Evolutionary conservation across 2,888 invertebrate species (phyloP).

Genomic region (Rhaphigaster nebulosa): DNA sequence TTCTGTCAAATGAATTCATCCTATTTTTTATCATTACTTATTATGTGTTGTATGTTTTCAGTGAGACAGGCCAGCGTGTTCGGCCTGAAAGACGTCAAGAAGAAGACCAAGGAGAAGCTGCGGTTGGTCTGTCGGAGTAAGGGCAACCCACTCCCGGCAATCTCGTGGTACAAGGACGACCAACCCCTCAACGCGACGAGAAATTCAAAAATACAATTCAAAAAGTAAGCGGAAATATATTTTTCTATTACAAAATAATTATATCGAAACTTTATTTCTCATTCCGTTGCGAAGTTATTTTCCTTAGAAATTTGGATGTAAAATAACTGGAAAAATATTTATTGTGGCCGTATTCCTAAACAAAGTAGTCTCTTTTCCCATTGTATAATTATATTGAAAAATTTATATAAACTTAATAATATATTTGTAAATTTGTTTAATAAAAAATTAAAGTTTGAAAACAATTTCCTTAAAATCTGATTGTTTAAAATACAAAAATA

Average conservation of each 20-base stretch:
- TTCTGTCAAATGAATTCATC: too few species aligned
- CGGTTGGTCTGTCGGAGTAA: conserved; percentile 81
- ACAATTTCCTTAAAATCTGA: too few species aligned
- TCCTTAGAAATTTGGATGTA: neutral
- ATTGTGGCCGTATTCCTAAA: neutral
- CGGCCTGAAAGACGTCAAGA: conserved; percentile 66
- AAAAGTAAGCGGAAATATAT: conserved; percentile 71
- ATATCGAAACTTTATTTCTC: neutral
- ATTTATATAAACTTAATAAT: too few species aligned
- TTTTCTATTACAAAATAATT: neutral
- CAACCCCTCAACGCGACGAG: conserved; percentile 75
- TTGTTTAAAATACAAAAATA: too few species aligned
- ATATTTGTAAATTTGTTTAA: too few species aligned
- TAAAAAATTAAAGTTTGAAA: too few species aligned
- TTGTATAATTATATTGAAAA: too few species aligned
- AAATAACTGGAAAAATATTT: neutral
- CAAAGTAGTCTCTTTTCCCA: too few species aligned
- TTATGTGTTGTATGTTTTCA: conserved; percentile 57
- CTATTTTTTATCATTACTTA: neutral
- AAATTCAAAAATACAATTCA: conserved; percentile 75
- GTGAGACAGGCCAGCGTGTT: conserved; percentile 66
- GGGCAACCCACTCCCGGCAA: conserved; percentile 84
- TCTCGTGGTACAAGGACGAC: conserved; percentile 86
- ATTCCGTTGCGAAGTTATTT: neutral
- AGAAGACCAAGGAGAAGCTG: conserved; percentile 68